Evolutionary conservation across 2,888 invertebrate species (phyloP).

Genomic region (Dexiosoma caninum): DNA sequence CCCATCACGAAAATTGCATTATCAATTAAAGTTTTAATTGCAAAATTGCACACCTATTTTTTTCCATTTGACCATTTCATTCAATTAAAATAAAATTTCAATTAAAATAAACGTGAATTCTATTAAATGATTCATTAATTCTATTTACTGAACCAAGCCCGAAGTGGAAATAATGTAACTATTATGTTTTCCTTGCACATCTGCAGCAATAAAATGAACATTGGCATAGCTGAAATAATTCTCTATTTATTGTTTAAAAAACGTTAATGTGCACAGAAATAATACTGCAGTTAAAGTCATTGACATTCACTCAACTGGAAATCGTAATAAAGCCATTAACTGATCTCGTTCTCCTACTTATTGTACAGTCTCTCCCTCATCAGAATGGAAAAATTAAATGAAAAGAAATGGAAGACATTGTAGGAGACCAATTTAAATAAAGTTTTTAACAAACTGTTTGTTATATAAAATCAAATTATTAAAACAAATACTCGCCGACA

Average conservation of each 20-base stretch:
- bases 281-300: conserved; percentile 26
- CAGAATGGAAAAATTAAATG: neutral
- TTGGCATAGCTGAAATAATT: neutral
- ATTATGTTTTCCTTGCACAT: no score
- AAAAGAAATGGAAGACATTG: neutral
- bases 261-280: neutral
- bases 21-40: no score
- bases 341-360: neutral
- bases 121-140: no score
- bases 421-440: conserved; percentile 34
- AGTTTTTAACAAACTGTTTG: conserved; percentile 19
- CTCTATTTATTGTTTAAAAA: neutral
- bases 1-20: no score
- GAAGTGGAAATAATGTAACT: no score
- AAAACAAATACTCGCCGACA: conserved; percentile 41
- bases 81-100: no score
- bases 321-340: neutral
- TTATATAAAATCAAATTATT: conserved; percentile 44
- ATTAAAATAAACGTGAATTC: no score
- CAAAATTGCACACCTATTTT: no score
- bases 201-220: no score
- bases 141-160: no score
- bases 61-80: no score
- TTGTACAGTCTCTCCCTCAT: neutral
- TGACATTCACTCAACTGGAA: conserved; percentile 38